Evolutionary conservation across 2,888 invertebrate species (phyloP).

Genomic region (Metacarcinus magister): DNA sequence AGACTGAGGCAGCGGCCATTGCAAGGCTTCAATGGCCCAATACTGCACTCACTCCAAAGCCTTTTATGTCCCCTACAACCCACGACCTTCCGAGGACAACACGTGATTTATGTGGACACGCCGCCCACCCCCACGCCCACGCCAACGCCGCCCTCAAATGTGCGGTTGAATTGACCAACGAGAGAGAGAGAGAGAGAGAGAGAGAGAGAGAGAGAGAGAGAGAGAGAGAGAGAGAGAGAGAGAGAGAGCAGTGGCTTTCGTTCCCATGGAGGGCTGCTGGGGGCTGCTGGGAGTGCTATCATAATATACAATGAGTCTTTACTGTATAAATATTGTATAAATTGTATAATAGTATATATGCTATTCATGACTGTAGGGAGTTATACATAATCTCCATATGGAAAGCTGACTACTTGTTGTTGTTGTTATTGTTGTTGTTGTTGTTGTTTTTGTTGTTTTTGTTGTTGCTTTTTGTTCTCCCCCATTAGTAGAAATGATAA

Average conservation of each 20-base stretch:
- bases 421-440: background rate
- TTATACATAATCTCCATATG: slow-evolving; percentile 28
- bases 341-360: slow-evolving; percentile 10
- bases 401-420: slow-evolving; percentile 2
- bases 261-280: background rate
- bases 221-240: background rate
- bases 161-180: background rate
- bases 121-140: background rate
- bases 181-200: background rate
- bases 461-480: no score
- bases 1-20: background rate
- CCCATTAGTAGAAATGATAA: background rate
- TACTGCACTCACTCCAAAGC: background rate
- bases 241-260: background rate
- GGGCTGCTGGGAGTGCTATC: background rate
- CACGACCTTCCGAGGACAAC: background rate
- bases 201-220: background rate
- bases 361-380: slow-evolving; percentile 28
- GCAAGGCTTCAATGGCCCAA: background rate
- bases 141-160: background rate
- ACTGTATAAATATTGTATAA: slow-evolving; percentile 8
- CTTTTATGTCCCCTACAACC: background rate
- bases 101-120: background rate
- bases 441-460: no score
- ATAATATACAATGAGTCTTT: background rate